These are phyloP conservation scores for Argyra leucocephala DNA, from an alignment of 2,888 invertebrate species.

Conservation along the genomic window DNA sequence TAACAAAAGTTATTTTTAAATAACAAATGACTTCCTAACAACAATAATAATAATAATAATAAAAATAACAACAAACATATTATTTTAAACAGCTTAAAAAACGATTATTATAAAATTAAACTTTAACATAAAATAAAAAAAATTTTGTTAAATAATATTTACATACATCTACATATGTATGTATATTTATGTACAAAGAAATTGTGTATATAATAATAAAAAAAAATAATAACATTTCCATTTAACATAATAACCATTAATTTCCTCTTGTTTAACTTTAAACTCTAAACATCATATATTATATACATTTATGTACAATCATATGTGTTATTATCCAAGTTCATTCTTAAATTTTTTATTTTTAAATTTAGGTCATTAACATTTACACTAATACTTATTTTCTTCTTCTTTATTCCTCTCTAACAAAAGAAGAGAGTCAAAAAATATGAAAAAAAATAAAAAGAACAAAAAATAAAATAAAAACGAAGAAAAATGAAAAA, in stretches of 20 bases:
- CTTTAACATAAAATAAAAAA: background rate
- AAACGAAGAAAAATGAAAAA: too few species aligned
- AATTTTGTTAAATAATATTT: background rate
- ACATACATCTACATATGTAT: background rate
- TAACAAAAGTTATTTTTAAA: too few species aligned
- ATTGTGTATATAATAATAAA: background rate
- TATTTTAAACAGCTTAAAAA: background rate
- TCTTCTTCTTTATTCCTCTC: too few species aligned
- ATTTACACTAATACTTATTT: background rate
- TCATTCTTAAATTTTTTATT: background rate
- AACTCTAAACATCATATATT: too few species aligned
- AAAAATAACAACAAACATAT: too few species aligned
- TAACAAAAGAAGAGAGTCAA: too few species aligned
- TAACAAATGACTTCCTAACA: too few species aligned
- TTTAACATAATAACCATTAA: conserved; percentile 1
- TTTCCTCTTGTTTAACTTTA: background rate
- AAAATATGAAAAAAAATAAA: too few species aligned
- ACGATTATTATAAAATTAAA: background rate
- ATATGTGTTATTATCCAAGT: background rate
- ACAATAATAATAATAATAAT: too few species aligned
- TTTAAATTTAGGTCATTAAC: conserved; percentile 6
- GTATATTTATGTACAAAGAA: background rate
- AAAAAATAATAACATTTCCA: background rate
- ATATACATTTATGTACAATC: background rate
- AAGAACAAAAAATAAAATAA: too few species aligned